Base-by-base conservation (phyloP, 2,888 invertebrate species). In the Junonia oenone region DNA sequence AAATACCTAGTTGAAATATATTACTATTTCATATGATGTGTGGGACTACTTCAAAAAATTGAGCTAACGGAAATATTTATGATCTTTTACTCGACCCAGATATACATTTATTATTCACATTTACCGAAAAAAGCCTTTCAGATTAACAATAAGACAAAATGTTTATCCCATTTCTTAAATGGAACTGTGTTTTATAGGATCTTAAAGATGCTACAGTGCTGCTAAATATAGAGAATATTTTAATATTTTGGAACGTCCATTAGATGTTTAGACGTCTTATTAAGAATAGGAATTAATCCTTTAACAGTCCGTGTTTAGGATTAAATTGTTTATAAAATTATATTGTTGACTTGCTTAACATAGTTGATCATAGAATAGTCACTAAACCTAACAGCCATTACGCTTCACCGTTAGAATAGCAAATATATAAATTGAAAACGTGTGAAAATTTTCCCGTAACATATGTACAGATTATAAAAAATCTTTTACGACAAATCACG, bases 141-240 rank as follows among this genome's bases (percentile, higher is more conserved):
- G 26, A 22, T 48, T 26, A 17, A 46, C 14, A 31, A 35, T 38
- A 38, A 38, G 17, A 45, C 17, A 43, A 47, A 26, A 48, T 47
- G 19, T 56, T 51, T 43, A 51, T 40, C 33, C 50, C 14, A 37
- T 45, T 33, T 9, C 14, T 8, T 40, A 43, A 46, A 55, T 40
- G 22, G 45, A 19, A 48, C 45, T 49, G 33, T 47, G 15, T 48
- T 43, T 37, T 27, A 22, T 27, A 35, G 31, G 17, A 22, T 19
- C n/a, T 47, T 48, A 22, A n/a, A 19, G 13, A 50, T 33, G 40
- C 40, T 43, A 43, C 4, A 37, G n/a, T n/a, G n/a, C n/a, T 33
- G 31, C 47, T 56, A 35, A 53, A 51, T 31, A 56, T 27, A 59
- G 31, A 35, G 48, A 59, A 59, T 59, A 54, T 45, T 37, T 56